phyloP scores from a whole-genome alignment of 2,797 vertebrate species.

The Chaetodon trifasciatus region DNA sequence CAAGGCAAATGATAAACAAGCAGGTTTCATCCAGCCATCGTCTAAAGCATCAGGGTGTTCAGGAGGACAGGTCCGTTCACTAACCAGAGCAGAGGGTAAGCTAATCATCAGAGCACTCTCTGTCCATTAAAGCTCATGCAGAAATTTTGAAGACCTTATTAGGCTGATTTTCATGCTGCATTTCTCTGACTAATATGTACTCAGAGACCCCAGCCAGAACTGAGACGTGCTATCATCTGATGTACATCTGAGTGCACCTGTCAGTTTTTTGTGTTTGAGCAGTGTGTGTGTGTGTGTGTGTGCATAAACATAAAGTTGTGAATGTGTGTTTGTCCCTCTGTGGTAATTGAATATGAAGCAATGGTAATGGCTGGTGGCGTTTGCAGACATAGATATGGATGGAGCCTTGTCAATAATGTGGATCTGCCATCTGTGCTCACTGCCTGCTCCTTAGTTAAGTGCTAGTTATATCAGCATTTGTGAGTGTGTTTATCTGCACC shows the following conservation, averaged over 20 bases:
- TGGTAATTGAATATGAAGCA: conserved; percentile 59
- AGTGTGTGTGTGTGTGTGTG: background rate
- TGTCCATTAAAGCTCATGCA: conserved; percentile 72
- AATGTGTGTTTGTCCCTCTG: conserved; percentile 23
- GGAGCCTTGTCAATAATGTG: conserved; percentile 71
- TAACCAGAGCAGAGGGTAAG: conserved; percentile 53
- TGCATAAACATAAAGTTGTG: conserved; percentile 10
- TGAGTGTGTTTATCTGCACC: conserved; percentile 62
- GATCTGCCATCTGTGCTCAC: conserved; percentile 77
- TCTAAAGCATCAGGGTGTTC: conserved; percentile 52
- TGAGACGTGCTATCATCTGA: conserved; percentile 37
- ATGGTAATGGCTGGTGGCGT: conserved; percentile 50
- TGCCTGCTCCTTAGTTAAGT: conserved; percentile 58
- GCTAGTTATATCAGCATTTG: conserved; percentile 71
- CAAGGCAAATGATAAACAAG: conserved; percentile 56
- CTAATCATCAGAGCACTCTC: conserved; percentile 76
- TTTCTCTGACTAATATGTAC: conserved; percentile 61
- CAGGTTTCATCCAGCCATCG: conserved; percentile 51
- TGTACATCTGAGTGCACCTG: conserved; percentile 9
- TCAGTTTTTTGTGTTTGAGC: background rate
- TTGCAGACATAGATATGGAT: conserved; percentile 77
- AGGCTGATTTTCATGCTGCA: conserved; percentile 57
- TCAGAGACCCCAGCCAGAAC: conserved; percentile 31
- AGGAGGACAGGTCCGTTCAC: conserved; percentile 40
- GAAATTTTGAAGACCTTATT: conserved; percentile 68